phyloP scores from a whole-genome alignment of 2,797 vertebrate species.

The Catamblyrhynchus diadema region DNA sequence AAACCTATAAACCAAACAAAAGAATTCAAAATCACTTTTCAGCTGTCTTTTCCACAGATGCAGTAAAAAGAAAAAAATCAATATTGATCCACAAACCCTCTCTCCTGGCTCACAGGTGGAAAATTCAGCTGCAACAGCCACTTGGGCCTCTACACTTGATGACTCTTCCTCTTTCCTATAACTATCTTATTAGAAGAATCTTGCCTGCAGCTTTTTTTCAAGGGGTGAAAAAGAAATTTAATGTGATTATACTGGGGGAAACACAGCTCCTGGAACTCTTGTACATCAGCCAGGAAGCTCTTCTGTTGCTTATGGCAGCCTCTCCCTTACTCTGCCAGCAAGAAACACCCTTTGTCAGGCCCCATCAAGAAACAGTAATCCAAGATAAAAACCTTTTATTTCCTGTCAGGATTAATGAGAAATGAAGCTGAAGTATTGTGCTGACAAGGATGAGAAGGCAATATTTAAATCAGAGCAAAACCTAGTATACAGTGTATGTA shows the following conservation, averaged over 20 bases:
- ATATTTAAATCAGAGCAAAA: slow-evolving; percentile 46
- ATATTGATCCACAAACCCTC: background rate
- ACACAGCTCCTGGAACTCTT: background rate
- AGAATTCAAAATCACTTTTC: background rate
- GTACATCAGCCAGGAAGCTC: background rate
- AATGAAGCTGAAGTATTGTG: slow-evolving; percentile 12
- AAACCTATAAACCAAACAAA: background rate
- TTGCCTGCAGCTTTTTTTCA: background rate
- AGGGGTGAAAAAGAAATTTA: background rate
- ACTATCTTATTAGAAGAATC: background rate
- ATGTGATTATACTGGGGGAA: background rate
- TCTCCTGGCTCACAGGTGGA: background rate
- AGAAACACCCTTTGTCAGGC: background rate
- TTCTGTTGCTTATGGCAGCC: background rate
- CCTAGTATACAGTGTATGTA: background rate
- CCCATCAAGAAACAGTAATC: background rate
- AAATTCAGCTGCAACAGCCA: background rate
- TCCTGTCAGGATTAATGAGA: slow-evolving; percentile 5
- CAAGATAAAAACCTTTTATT: background rate
- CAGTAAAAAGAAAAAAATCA: background rate
- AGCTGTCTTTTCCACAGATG: background rate
- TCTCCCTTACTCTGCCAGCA: background rate
- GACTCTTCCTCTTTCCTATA: background rate
- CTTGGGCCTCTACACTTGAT: background rate
- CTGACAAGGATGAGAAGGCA: slow-evolving; percentile 40